Base-by-base conservation (phyloP, 2,888 invertebrate species). In the Pachliopta kotzebuea region DNA sequence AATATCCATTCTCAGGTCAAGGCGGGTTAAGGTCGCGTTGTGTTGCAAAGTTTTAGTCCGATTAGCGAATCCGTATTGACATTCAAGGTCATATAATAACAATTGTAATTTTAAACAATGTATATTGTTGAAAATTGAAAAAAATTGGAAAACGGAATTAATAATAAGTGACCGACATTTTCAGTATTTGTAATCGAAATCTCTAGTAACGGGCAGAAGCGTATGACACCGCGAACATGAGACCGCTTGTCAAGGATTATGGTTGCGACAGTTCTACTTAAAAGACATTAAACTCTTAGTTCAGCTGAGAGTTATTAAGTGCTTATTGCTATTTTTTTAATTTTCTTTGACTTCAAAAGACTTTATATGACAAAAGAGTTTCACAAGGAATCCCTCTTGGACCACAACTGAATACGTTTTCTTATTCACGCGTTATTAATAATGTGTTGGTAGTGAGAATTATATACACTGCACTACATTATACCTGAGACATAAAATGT, bases 11-110 rank as follows among this genome's bases (percentile, higher is more conserved):
- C 54, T 29, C 17, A 29, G 60, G 64, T 59, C 50, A 60, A 56
- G 60, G 29, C 52, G 59, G 29, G 54, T 53, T 29, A 56, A 56
- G 52, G 56, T 65, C 60, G 52, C 29, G 53, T 37, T 6, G 56
- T 49, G 42, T 65, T 60, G 53, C 56, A 56, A 60, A 54, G 55
- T 60, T 24, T 23, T 23, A 52, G 14, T 37, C 53, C 26, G 45
- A 57, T 54, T 54, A 54, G 14, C 54, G n/a, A 7, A n/a, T 23
- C 18, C 54, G 26, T 53, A 53, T 53, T 24, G 23, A 29, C 18
- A 31, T 59, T 20, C 20, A 52, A 50, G n/a, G 31, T 52, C 7
- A 17, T 20, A 7, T 8, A 49, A 49, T 49, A n/a, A 49, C n/a
- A 20, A 20, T 49, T 49, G 9, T 20, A 18, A 2, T 4, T 20